phyloP scores from a whole-genome alignment of 2,888 invertebrate species.

The Leucophenga montana region DNA sequence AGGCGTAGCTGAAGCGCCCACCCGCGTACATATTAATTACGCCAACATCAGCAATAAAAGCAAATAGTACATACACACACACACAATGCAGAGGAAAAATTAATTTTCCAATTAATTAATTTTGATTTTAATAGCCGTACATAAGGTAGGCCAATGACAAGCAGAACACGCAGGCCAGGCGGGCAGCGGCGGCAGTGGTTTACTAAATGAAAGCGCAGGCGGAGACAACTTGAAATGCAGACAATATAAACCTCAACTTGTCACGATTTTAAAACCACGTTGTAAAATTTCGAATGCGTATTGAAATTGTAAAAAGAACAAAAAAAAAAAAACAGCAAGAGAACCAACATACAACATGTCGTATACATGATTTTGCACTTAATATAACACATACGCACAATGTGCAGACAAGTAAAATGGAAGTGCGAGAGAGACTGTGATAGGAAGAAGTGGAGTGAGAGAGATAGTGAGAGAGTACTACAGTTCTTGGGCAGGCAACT shows the following conservation, averaged over 20 bases:
- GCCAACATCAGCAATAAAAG: conserved; percentile 17
- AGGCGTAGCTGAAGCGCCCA: background rate
- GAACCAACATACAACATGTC: background rate
- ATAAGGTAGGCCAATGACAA: background rate
- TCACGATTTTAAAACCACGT: conserved; percentile 20
- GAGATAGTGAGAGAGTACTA: too few species aligned
- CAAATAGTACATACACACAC: background rate
- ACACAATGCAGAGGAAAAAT: conserved; percentile 40
- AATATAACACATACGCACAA: conserved; percentile 13
- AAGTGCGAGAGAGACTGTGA: background rate
- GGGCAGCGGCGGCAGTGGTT: background rate
- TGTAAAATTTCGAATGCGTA: background rate
- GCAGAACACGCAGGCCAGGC: background rate
- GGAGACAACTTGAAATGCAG: background rate
- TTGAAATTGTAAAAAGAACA: background rate
- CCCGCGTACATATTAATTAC: conserved; percentile 30
- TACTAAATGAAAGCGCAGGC: background rate
- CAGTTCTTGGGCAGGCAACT: too few species aligned
- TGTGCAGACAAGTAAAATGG: background rate
- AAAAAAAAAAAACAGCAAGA: background rate
- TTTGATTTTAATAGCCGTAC: conserved; percentile 51
- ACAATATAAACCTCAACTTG: conserved; percentile 20
- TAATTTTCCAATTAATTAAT: conserved; percentile 64
- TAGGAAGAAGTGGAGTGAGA: too few species aligned
- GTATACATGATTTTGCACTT: conserved; percentile 20